phyloP scores from a whole-genome alignment of 2,797 vertebrate species.

The Meriones psammophilus region DNA sequence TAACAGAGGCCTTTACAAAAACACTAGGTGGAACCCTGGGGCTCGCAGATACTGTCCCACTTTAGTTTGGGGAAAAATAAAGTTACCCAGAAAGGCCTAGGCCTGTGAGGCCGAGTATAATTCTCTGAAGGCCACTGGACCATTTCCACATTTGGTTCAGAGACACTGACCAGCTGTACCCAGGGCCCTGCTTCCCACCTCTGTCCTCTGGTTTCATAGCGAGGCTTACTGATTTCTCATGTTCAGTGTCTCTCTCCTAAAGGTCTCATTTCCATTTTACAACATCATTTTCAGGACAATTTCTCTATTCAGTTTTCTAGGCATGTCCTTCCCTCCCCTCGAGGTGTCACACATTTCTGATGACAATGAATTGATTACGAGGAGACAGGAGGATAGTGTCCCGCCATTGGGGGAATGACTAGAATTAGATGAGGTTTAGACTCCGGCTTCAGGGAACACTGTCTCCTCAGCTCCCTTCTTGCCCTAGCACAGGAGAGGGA shows the following conservation, averaged over 20 bases:
- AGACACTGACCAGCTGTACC: neutral
- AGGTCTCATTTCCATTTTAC: conserved; percentile 86
- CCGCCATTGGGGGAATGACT: conserved; percentile 65
- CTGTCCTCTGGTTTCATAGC: neutral
- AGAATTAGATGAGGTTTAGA: conserved; percentile 72
- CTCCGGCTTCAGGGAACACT: conserved; percentile 14
- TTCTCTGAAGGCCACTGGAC: neutral
- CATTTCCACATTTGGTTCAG: neutral
- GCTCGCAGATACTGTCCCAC: conserved; percentile 3
- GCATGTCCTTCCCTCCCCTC: conserved; percentile 71
- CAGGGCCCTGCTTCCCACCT: neutral
- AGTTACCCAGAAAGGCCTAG: neutral
- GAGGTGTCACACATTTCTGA: conserved; percentile 79
- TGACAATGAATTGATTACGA: conserved; percentile 79
- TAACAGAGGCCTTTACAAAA: conserved; percentile 76
- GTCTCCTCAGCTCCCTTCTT: conserved; percentile 37
- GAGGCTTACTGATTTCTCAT: conserved; percentile 68
- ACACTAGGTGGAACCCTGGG: neutral
- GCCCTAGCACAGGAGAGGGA: neutral
- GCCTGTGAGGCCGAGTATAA: neutral
- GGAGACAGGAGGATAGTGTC: conserved; percentile 69
- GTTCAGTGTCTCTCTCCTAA: conserved; percentile 77
- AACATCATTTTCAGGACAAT: conserved; percentile 80
- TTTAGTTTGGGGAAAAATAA: conserved; percentile 14
- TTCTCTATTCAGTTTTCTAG: conserved; percentile 82